These are phyloP conservation scores for Crocodylus rhombifer DNA, from an alignment of 2,797 vertebrate species.

Conservation along the genomic window DNA sequence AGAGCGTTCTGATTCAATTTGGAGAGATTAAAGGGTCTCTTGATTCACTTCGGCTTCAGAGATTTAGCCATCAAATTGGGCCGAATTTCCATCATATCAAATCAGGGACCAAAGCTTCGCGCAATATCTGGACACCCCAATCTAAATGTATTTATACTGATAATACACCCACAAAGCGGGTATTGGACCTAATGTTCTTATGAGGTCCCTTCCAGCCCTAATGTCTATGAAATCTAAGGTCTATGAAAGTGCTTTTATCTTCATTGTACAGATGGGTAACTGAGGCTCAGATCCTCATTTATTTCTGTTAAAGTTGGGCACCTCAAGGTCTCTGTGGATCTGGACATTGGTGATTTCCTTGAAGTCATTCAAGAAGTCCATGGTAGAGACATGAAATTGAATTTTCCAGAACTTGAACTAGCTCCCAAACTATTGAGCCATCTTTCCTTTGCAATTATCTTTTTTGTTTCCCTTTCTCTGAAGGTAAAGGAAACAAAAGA, in stretches of 20 bases:
- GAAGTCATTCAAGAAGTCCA: neutral
- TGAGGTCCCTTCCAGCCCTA: too few species aligned
- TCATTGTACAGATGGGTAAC: neutral
- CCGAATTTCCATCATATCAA: too few species aligned
- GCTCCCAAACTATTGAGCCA: neutral
- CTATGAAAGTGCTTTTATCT: rapidly evolving
- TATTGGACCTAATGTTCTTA: too few species aligned
- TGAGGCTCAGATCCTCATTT: neutral
- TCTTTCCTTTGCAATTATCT: neutral
- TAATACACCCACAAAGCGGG: too few species aligned
- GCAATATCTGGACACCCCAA: too few species aligned
- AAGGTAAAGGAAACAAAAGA: neutral
- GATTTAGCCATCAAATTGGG: too few species aligned
- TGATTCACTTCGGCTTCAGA: too few species aligned
- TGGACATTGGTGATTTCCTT: neutral
- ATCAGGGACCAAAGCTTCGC: too few species aligned
- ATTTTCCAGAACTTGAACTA: neutral
- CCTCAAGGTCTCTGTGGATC: neutral
- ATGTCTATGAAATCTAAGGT: too few species aligned
- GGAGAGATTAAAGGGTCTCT: too few species aligned
- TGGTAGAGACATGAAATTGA: neutral
- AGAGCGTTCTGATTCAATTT: too few species aligned
- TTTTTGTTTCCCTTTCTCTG: neutral
- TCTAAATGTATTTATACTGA: too few species aligned
- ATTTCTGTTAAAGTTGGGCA: neutral